Evolutionary conservation across 2,888 invertebrate species (phyloP).

Genomic region (Tolmerus cingulatus): DNA sequence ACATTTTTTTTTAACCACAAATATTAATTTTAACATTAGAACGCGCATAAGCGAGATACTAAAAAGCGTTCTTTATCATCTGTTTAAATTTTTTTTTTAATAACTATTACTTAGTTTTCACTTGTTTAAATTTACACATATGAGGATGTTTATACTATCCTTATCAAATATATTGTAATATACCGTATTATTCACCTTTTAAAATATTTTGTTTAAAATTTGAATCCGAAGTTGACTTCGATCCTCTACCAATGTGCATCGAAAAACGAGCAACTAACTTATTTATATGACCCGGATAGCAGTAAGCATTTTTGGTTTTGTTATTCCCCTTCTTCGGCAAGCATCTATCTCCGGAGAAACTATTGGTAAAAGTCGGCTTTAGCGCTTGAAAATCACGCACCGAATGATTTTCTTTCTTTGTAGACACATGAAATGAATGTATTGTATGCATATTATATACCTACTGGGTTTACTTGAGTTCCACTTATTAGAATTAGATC

Average conservation of each 20-base stretch:
- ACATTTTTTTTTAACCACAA: not conserved
- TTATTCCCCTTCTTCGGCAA: not conserved
- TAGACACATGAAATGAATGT: not conserved
- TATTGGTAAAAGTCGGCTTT: not conserved
- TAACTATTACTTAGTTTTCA: not conserved
- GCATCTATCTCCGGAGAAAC: not conserved
- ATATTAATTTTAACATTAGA: not conserved
- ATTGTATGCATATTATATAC: not conserved
- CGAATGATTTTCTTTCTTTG: not conserved
- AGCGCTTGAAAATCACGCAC: not conserved
- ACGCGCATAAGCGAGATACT: not conserved
- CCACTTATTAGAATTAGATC: not conserved
- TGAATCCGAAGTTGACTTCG: not conserved
- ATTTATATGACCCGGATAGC: constrained; percentile 40
- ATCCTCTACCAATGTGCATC: not conserved
- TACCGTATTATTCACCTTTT: not conserved
- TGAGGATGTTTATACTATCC: not conserved
- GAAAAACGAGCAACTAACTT: not conserved
- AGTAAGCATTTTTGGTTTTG: constrained; percentile 10
- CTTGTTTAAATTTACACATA: not conserved
- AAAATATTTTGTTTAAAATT: not conserved
- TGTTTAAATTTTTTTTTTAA: not conserved
- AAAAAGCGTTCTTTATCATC: not conserved
- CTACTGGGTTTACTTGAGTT: not conserved
- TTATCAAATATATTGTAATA: not conserved